A percentile compares a stretch with the other conserved stretches of the same genome.
phyloP scores from a whole-genome alignment of 2,888 invertebrate species.

The Mesochorus sp. region DNA sequence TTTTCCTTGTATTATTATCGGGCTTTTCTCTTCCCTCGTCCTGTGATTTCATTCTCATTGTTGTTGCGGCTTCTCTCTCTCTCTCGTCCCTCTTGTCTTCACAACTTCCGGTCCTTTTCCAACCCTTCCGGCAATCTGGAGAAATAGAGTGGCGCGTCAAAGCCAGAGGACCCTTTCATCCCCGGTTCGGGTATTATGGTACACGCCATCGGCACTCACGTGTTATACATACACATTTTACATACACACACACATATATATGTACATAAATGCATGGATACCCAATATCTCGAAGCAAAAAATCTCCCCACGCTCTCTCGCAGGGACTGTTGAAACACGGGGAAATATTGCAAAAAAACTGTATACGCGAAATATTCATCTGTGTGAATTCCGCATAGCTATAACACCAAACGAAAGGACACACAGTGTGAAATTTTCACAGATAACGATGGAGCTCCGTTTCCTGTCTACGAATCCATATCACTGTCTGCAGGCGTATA shows the following conservation, averaged over 20 bases:
- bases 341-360: constrained; percentile 40
- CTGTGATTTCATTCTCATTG: constrained; percentile 55
- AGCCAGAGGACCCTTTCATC: constrained; percentile 67
- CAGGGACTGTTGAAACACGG: constrained; percentile 17
- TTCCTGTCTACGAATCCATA: too few relatives aligned
- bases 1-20: constrained; percentile 49
- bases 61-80: constrained; percentile 9
- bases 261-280: background rate
- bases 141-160: constrained; percentile 64
- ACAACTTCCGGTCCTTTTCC: constrained; percentile 65
- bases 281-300: constrained; percentile 15
- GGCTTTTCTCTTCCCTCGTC: constrained; percentile 17
- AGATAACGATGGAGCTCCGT: too few relatives aligned
- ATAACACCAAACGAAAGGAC: too few relatives aligned
- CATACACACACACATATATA: background rate
- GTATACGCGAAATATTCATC: background rate
- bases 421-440: too few relatives aligned
- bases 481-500: too few relatives aligned
- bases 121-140: constrained; percentile 67
- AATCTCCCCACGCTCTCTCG: constrained; percentile 26
- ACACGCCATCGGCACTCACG: constrained; percentile 67
- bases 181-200: constrained; percentile 61
- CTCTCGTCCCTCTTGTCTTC: constrained; percentile 56
- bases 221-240: constrained; percentile 50
- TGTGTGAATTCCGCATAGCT: too few relatives aligned